phyloP scores from a whole-genome alignment of 2,888 invertebrate species.

The Scaptodrosophila latifasciaeformis region DNA sequence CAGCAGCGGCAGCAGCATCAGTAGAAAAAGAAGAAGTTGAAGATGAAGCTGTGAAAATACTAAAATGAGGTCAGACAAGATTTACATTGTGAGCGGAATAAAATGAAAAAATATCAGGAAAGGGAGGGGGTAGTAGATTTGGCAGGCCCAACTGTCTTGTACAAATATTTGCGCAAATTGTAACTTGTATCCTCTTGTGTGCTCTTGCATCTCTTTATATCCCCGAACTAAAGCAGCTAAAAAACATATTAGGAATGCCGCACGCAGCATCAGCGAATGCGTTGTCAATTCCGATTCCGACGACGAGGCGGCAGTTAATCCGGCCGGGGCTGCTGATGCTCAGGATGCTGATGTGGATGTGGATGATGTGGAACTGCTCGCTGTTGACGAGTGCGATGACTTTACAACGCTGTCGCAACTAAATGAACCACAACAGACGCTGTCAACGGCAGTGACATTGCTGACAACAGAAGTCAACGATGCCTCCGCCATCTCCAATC shows the following conservation, averaged over 20 bases:
- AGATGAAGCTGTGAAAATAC: not conserved
- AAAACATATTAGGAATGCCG: slow-evolving; percentile 58
- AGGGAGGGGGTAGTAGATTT: too few species aligned
- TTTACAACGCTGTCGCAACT: slow-evolving; percentile 73
- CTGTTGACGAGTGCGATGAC: slow-evolving; percentile 67
- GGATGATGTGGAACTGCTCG: slow-evolving; percentile 55
- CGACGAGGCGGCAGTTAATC: slow-evolving; percentile 22
- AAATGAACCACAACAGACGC: slow-evolving; percentile 71
- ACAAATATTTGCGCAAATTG: slow-evolving; percentile 48
- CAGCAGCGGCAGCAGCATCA: slow-evolving; percentile 11
- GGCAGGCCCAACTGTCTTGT: too few species aligned
- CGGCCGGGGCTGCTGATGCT: slow-evolving; percentile 25
- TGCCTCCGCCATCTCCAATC: too few species aligned
- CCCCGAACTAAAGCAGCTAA: slow-evolving; percentile 32
- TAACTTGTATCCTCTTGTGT: slow-evolving; percentile 23
- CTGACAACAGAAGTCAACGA: slow-evolving; percentile 48
- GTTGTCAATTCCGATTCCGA: slow-evolving; percentile 50
- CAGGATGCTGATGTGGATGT: slow-evolving; percentile 36
- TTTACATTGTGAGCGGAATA: slow-evolving; percentile 42
- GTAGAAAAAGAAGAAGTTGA: not conserved
- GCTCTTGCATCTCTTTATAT: not conserved
- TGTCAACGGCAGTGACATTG: slow-evolving; percentile 46
- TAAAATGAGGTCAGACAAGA: slow-evolving; percentile 50
- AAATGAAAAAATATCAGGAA: too few species aligned
- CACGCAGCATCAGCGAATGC: slow-evolving; percentile 71